Base-by-base conservation (phyloP, 2,888 invertebrate genomes). In the Cryptocephalus moraei region DNA sequence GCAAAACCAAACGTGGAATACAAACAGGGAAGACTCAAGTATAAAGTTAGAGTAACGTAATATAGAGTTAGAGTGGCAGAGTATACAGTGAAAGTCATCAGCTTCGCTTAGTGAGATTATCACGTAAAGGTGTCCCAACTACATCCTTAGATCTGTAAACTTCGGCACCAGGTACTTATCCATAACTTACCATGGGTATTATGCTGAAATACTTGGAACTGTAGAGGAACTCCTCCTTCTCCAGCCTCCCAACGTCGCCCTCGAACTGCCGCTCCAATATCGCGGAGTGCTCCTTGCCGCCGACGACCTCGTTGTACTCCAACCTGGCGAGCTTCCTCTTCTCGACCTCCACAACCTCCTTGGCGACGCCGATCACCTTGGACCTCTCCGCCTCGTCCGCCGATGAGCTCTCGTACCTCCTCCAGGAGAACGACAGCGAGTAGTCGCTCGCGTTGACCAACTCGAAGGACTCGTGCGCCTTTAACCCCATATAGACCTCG, bases 401-500 rank as follows among this genome's bases (percentile, higher is more conserved):
- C 42, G 66, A 68, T 13, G 73, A 63, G 32, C 62, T 70, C 34
- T 72, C 68, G 52, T 77, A 73, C 51, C 71, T 70, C 73, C 79
- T 78, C 73, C 81, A 82, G 56, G 74, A 70, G 55, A 75, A 82
- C 0, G 74, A 72, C 1, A 80, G 66, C 6, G 71, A 38, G 53
- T 76, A 73, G 32, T 75, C 63, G 10, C 80, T 79, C 50, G 73
- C 73, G 59, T 82, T 82, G 11, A 63, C 63, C 41, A 82, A 69
- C 52, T 73, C 74, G 14, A 80, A 70, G 46, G 76, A 73, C 10
- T 31, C 39, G 33, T 49, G 49, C n/a, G 22, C 40, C 42, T 74
- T 72, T 65, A 82, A 69, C 4, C 76, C 77, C 46, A 80, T 73
- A 56, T 72, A 82, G 0, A 81, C 80, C 41, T 79, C 76, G 4